Evolutionary conservation across 2,888 invertebrate species (phyloP).

Genomic region (Pyrocoelia pectoralis): DNA sequence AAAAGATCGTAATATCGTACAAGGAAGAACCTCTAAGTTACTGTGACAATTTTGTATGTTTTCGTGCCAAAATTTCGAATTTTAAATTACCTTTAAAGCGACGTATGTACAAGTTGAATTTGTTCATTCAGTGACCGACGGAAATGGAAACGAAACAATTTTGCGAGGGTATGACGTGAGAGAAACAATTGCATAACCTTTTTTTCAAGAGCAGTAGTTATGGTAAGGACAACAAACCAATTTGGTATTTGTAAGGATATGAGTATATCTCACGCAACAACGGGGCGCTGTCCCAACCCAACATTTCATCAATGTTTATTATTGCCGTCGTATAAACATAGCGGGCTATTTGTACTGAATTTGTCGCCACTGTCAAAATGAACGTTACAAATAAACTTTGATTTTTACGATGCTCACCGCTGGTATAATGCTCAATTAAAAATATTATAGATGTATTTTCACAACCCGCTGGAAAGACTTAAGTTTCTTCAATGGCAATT

Average conservation of each 20-base stretch:
- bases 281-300: constrained; percentile 51
- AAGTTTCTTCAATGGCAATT: constrained; percentile 18
- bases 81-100: too few species aligned
- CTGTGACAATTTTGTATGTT: too few species aligned
- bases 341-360: constrained; percentile 56
- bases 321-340: constrained; percentile 51
- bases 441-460: constrained; percentile 45
- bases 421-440: constrained; percentile 52
- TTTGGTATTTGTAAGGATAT: constrained; percentile 41
- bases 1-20: too few species aligned
- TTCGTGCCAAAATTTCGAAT: too few species aligned
- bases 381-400: constrained; percentile 52
- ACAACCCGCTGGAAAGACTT: constrained; percentile 14
- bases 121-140: too few species aligned
- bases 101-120: too few species aligned
- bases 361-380: constrained; percentile 56
- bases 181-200: neutral
- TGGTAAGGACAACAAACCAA: constrained; percentile 16
- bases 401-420: constrained; percentile 46
- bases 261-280: constrained; percentile 52
- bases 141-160: too few species aligned
- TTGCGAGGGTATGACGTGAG: too few species aligned
- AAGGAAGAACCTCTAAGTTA: too few species aligned
- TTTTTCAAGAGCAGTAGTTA: constrained; percentile 10
- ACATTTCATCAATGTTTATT: constrained; percentile 51